These are phyloP conservation scores for Actinostola sp. DNA, from an alignment of 92 coral and sea anemone genomes.

Conservation along the genomic window DNA sequence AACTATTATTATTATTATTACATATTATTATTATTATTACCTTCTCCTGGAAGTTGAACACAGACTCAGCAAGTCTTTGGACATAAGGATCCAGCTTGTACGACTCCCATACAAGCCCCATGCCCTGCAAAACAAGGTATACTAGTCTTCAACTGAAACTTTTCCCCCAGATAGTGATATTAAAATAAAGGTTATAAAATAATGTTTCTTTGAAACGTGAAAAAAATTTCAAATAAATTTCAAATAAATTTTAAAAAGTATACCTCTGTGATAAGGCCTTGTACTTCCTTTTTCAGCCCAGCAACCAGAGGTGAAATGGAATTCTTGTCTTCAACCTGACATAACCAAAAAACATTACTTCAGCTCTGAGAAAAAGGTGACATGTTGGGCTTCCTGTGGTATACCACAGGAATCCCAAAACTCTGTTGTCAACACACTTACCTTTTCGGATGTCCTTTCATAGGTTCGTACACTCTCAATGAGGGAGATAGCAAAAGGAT, in stretches of 20 bases:
- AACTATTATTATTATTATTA: too few species aligned
- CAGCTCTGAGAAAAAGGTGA: neutral
- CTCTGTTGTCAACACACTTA: conserved; percentile 17
- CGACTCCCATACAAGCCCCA: conserved; percentile 97
- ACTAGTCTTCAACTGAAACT: neutral
- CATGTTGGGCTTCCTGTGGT: neutral
- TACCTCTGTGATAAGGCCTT: conserved; percentile 89
- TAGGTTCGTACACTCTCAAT: conserved; percentile 98
- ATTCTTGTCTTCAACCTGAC: conserved; percentile 88
- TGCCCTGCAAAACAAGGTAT: conserved; percentile 56
- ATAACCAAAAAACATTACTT: neutral
- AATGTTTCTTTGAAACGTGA: too few species aligned
- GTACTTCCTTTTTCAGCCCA: conserved; percentile 93
- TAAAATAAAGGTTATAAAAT: too few species aligned
- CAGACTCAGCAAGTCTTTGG: conserved; percentile 94
- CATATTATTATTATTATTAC: conserved; percentile 29
- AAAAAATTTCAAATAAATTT: neutral
- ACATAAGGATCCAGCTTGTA: conserved; percentile 99
- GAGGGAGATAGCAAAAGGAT: conserved; percentile 98
- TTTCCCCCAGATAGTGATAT: too few species aligned
- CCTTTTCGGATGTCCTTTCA: conserved; percentile 99
- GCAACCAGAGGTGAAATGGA: conserved; percentile 93
- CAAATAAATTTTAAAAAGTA: neutral
- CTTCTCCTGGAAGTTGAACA: conserved; percentile 98
- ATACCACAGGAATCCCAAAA: neutral